phyloP scores from a whole-genome alignment of 2,888 invertebrate species.

The Drosophila prolongata region DNA sequence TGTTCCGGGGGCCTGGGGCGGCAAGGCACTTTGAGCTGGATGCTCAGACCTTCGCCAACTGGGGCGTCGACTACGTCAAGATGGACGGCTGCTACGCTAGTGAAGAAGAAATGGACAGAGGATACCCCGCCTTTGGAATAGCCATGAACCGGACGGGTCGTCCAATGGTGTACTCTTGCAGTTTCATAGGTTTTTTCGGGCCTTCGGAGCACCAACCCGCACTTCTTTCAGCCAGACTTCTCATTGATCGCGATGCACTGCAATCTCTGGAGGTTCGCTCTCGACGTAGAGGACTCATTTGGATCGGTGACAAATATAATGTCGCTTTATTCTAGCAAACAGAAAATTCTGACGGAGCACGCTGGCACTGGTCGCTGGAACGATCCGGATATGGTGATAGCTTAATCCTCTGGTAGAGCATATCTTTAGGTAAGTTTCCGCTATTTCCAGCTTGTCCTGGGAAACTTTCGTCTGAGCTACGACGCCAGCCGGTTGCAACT shows the following conservation, averaged over 20 bases:
- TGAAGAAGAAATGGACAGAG: constrained; percentile 85
- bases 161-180: constrained; percentile 91
- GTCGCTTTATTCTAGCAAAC: constrained; percentile 86
- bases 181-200: constrained; percentile 63
- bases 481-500: constrained; percentile 89
- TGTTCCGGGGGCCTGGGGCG: constrained; percentile 88
- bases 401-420: no score
- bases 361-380: constrained; percentile 89
- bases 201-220: not conserved
- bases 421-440: not conserved
- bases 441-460: constrained; percentile 85
- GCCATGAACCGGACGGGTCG: constrained; percentile 89
- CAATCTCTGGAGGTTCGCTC: constrained; percentile 88
- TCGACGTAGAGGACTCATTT: constrained; percentile 87
- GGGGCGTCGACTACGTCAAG: constrained; percentile 91
- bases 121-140: constrained; percentile 88
- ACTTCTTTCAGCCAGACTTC: constrained; percentile 85
- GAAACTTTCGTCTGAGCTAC: constrained; percentile 87
- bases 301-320: constrained; percentile 85
- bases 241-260: constrained; percentile 86
- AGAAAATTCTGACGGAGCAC: constrained; percentile 86
- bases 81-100: constrained; percentile 90
- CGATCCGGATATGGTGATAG: constrained; percentile 87
- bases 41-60: constrained; percentile 89
- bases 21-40: constrained; percentile 87